Evolutionary conservation across 2,113 vertebrate genomes (phyloP).

Genomic region (Grammomys surdaster): DNA sequence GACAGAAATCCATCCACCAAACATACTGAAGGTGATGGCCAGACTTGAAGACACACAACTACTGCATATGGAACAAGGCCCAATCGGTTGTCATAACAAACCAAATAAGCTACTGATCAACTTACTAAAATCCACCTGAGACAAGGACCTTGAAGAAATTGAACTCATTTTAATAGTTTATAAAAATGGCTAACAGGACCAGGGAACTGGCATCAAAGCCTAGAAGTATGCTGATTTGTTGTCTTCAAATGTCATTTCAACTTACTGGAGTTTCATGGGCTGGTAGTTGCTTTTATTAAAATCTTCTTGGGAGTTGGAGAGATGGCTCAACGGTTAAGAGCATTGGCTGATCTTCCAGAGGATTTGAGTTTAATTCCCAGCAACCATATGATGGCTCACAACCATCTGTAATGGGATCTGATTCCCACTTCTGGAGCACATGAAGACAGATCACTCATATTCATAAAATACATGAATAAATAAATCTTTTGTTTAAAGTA

Average conservation of each 20-base stretch:
- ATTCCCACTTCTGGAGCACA: not conserved
- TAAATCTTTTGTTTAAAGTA: not conserved
- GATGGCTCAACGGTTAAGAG: not conserved
- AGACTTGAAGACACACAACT: not conserved
- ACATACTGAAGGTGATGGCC: not conserved
- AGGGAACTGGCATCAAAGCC: not conserved
- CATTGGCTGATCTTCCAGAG: not conserved
- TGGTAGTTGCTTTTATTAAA: conserved; percentile 32
- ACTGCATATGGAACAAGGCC: not conserved
- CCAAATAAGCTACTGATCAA: not conserved
- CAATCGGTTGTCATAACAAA: not conserved
- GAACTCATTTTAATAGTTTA: conserved; percentile 56
- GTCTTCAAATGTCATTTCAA: conserved; percentile 32
- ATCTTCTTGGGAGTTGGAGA: not conserved
- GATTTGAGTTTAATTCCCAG: not conserved
- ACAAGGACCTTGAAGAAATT: conserved; percentile 27
- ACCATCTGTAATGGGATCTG: not conserved
- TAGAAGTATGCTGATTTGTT: not conserved
- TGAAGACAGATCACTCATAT: not conserved
- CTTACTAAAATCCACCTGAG: conserved; percentile 59
- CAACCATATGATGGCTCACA: not conserved
- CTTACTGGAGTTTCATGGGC: not conserved
- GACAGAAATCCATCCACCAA: not conserved
- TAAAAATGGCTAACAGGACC: not conserved
- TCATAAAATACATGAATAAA: not conserved